Percentiles rank a stretch among this genome's conserved stretches.
These are phyloP conservation scores for Rutilus rutilus DNA, from an alignment of 2,113 vertebrate genomes.

Conservation along the genomic window DNA sequence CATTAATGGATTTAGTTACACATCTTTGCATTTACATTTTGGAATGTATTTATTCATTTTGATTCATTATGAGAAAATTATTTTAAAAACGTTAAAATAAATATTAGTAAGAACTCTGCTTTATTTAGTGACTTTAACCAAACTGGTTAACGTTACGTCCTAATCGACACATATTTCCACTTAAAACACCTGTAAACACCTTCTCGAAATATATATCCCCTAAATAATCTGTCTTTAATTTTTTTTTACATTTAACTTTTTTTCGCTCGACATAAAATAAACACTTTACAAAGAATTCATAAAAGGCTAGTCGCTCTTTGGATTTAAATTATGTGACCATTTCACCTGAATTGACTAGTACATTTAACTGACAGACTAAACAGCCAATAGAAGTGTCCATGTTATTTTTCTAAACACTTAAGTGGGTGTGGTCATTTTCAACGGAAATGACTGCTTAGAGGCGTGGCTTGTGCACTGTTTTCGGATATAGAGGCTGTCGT, in stretches of 20 bases:
- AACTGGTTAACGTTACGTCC: neutral
- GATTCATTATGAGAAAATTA: neutral
- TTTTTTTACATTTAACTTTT: neutral
- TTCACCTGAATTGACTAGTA: conserved; percentile 19
- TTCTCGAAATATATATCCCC: neutral
- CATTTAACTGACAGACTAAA: neutral
- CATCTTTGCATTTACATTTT: neutral
- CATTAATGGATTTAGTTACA: neutral
- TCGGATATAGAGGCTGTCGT: conserved; percentile 7
- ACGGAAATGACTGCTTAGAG: conserved; percentile 36
- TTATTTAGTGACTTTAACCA: neutral
- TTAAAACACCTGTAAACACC: neutral
- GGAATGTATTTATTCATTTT: neutral
- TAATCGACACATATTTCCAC: conserved; percentile 13
- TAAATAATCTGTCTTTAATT: neutral
- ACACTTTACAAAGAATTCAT: neutral
- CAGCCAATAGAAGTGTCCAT: conserved; percentile 26
- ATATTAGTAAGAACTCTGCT: neutral
- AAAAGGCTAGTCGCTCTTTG: neutral
- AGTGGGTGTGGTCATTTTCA: conserved; percentile 38
- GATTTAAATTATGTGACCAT: neutral
- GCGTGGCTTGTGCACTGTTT: conserved; percentile 42
- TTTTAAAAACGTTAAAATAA: neutral
- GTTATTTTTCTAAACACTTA: neutral
- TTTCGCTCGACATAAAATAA: neutral